Conservation (phyloP, 2,113 vertebrate genomes). For the Thermophis baileyi region DNA sequence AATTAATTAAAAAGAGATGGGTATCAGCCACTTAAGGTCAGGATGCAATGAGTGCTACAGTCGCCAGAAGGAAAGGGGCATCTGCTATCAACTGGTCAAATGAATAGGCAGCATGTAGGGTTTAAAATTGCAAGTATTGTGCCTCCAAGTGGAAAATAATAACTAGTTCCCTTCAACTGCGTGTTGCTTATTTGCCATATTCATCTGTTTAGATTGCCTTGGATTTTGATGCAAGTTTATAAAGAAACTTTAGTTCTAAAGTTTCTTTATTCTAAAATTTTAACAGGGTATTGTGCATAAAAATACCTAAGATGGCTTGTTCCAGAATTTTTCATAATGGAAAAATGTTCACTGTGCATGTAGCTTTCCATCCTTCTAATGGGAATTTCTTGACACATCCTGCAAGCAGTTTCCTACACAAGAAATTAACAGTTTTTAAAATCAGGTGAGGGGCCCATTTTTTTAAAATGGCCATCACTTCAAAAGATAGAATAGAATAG, state of each 20-base stretch:
- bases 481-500: not conserved
- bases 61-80: not conserved
- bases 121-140: not conserved
- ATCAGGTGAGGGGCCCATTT: not conserved
- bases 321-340: not conserved
- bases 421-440: not conserved
- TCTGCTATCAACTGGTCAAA: not conserved
- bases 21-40: not conserved
- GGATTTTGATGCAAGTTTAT: constrained; percentile 13
- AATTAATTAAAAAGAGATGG: not conserved
- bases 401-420: not conserved
- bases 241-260: too few species aligned
- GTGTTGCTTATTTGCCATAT: not conserved
- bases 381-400: not conserved
- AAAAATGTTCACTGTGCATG: too few species aligned
- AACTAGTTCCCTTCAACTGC: not conserved
- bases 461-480: not conserved
- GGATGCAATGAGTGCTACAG: accelerated
- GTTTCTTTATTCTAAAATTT: too few species aligned
- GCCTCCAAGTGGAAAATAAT: not conserved
- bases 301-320: not conserved
- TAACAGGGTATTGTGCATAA: not conserved
- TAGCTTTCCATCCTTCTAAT: not conserved
- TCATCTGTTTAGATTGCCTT: not conserved
- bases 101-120: not conserved